phyloP scores from a whole-genome alignment of 2,113 vertebrate genomes.

The Upupa epops region DNA sequence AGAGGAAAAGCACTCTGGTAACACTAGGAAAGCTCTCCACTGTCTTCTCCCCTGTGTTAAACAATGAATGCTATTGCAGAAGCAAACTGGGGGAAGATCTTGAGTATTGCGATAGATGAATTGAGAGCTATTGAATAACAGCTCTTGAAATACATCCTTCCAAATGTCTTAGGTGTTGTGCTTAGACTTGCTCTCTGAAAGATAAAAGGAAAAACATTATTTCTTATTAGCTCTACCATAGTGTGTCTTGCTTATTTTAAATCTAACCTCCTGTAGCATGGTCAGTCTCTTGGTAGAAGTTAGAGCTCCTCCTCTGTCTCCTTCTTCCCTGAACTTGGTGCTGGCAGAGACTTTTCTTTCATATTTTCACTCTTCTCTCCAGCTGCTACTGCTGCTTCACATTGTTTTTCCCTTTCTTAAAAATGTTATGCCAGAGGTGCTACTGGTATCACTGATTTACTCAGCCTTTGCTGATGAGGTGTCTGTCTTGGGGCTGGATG shows the following conservation, averaged over 20 bases:
- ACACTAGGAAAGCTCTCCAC: neutral
- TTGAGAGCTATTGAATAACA: neutral
- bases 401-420: neutral
- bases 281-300: neutral
- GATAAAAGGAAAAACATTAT: neutral
- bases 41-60: neutral
- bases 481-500: neutral
- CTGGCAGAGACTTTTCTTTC: neutral
- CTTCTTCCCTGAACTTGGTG: neutral
- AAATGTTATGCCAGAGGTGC: neutral
- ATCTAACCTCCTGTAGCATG: neutral
- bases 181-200: accelerated
- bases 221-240: neutral
- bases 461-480: neutral
- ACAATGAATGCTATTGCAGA: neutral
- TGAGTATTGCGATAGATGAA: neutral
- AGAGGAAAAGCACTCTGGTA: neutral
- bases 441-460: neutral
- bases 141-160: neutral
- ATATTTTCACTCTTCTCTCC: neutral
- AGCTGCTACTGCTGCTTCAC: neutral
- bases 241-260: neutral
- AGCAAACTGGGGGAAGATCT: neutral
- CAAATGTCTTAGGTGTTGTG: neutral
- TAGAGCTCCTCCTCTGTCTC: too few relatives aligned